A percentile compares a stretch with the other conserved stretches of the same genome.
Evolutionary conservation across 2,888 invertebrate genomes (phyloP).

Genomic region (Hemicrepidius hirtus): DNA sequence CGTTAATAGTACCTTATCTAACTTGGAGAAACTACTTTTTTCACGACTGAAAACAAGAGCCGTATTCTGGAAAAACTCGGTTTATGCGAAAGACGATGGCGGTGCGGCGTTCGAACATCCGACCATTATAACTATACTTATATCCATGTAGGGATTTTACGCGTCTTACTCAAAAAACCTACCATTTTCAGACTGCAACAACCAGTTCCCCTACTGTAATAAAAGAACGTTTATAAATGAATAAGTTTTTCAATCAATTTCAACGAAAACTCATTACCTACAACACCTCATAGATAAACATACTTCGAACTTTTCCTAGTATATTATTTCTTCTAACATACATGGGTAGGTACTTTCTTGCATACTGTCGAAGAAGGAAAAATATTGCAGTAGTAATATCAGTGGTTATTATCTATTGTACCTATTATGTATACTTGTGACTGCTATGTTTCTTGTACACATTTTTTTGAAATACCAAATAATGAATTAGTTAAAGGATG

Average conservation of each 20-base stretch:
- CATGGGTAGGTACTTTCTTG: too few species aligned
- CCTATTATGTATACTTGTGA: too few species aligned
- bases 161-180: conserved; percentile 49
- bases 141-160: conserved; percentile 51
- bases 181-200: conserved; percentile 49
- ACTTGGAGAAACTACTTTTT: conserved; percentile 70
- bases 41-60: conserved; percentile 66
- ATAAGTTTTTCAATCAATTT: conserved; percentile 32
- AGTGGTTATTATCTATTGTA: too few species aligned
- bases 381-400: too few species aligned
- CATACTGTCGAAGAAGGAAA: too few species aligned
- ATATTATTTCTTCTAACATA: too few species aligned
- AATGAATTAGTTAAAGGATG: conserved; percentile 9
- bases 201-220: conserved; percentile 45
- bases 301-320: too few species aligned
- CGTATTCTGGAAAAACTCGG: conserved; percentile 68
- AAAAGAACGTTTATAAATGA: conserved; percentile 31
- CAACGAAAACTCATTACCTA: conserved; percentile 30
- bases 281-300: too few species aligned
- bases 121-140: conserved; percentile 55
- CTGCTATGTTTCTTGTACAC: too few species aligned
- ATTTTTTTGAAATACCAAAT: too few species aligned
- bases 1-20: conserved; percentile 49
- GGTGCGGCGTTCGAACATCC: conserved; percentile 50
- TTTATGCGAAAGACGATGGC: conserved; percentile 60